phyloP scores from a whole-genome alignment of 2,113 vertebrate species.

The Xenopus borealis region DNA sequence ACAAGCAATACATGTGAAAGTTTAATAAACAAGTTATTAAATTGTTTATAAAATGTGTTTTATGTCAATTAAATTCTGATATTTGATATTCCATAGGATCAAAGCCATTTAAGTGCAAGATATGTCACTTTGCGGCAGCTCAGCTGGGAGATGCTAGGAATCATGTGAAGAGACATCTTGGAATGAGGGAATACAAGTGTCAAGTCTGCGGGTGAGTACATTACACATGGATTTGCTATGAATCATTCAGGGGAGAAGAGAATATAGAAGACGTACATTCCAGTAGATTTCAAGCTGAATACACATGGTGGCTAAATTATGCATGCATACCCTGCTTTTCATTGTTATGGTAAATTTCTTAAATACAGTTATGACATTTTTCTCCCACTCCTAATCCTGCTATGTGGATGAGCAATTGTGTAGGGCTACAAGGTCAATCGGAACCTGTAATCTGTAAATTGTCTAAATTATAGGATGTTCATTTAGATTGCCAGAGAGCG shows the following conservation, averaged over 20 bases:
- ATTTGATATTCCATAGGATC: slow-evolving; percentile 80
- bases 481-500: slow-evolving; percentile 79
- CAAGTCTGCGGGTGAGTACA: slow-evolving; percentile 97
- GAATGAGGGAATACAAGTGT: slow-evolving; percentile 98
- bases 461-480: slow-evolving; percentile 87
- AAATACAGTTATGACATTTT: slow-evolving; percentile 81
- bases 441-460: slow-evolving; percentile 89
- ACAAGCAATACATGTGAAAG: too few relatives aligned
- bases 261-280: slow-evolving; percentile 58
- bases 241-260: slow-evolving; percentile 53
- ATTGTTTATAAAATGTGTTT: too few relatives aligned
- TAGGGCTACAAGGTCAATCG: slow-evolving; percentile 79
- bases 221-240: slow-evolving; percentile 52
- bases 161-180: slow-evolving; percentile 97
- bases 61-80: background rate
- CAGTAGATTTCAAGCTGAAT: slow-evolving; percentile 63
- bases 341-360: slow-evolving; percentile 83
- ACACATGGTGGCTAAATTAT: slow-evolving; percentile 69
- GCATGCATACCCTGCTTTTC: slow-evolving; percentile 70
- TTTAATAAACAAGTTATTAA: too few relatives aligned
- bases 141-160: slow-evolving; percentile 97
- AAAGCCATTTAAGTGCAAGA: slow-evolving; percentile 98
- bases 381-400: slow-evolving; percentile 73
- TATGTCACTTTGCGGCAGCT: slow-evolving; percentile 97
- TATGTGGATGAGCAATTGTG: slow-evolving; percentile 79